Evolutionary conservation across 2,888 invertebrate genomes (phyloP).

Genomic region (Punctoribates punctum): DNA sequence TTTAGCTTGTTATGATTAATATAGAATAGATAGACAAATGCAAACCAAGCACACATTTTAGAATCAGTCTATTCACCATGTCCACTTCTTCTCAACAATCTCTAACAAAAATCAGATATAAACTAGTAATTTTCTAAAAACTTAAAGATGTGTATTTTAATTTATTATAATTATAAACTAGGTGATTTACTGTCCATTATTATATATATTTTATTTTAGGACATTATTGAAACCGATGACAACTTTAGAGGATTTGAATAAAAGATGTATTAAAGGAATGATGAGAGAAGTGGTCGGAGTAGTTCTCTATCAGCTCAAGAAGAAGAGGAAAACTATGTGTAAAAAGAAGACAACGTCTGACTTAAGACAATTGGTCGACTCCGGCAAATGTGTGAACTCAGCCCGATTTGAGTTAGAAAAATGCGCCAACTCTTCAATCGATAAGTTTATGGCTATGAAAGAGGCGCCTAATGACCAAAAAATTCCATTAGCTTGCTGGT

Average conservation of each 20-base stretch:
- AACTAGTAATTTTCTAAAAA: too few relatives aligned
- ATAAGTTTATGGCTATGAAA: background rate
- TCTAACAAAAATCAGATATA: too few relatives aligned
- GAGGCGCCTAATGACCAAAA: background rate
- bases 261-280: conserved; percentile 17
- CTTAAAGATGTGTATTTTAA: too few relatives aligned
- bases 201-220: background rate
- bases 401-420: background rate
- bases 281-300: conserved; percentile 16
- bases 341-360: background rate
- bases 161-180: too few relatives aligned
- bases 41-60: too few relatives aligned
- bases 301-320: conserved; percentile 7
- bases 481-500: conserved; percentile 24
- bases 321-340: background rate
- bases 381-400: conserved; percentile 3
- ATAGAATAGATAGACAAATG: too few relatives aligned
- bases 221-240: background rate
- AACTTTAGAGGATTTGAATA: conserved; percentile 1
- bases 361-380: background rate
- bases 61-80: too few relatives aligned
- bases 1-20: too few relatives aligned
- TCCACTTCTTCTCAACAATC: too few relatives aligned
- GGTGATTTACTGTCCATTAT: too few relatives aligned
- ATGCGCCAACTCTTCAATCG: background rate